Evolutionary conservation across 53 echinoderm and acorn worm genomes (phyloP), one percentile per base, ranked within the genome.

Genomic region (Echinarachnius parma): DNA sequence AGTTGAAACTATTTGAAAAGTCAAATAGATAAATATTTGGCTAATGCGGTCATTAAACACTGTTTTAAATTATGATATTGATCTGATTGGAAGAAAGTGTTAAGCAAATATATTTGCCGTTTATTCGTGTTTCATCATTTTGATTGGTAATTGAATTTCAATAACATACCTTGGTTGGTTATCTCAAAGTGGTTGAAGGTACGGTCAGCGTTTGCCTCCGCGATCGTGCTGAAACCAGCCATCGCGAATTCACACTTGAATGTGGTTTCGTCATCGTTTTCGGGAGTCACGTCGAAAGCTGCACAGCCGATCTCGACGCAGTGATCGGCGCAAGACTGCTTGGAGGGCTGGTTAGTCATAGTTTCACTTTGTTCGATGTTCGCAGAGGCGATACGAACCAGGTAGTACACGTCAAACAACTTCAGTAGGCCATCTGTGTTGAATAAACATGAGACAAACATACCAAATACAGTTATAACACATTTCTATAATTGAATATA

Each of bases 321-420:
- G 3, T 9, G 34, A 21, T 72, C 8, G 24, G 74, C 74, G 26
- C 74, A 72, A 15, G 36, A 11, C n/a, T 72, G 37, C 28, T 55
- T 72, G 15, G 74, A 37, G 7, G 44, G 1, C 15, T 34, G 24
- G 16, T 5, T 22, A 5, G 1, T 19, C 3, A 36, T 39, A 0
- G 39, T 72, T n/a, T 16, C 15, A n/a, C n/a, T n/a, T n/a, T n/a
- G n/a, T 4, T 5, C 2, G 44, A 57, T 19, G 20, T 57, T n/a
- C 7, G 5, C 28, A 3, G 27, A 16, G 18, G 7, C 19, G 22
- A 72, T 56, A 16, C 57, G 55, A 1, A 25, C 39, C 37, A 36
- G 56, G 42, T 72, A 72, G 35, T 36, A 72, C 22, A 72, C 74
- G 18, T 72, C 57, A 35, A 72, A 72, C 55, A 56, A 56, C 57